These are phyloP conservation scores for Paramacrobiotus metropolitanus DNA, from an alignment of 1,140 invertebrate species.

Conservation along the genomic window DNA sequence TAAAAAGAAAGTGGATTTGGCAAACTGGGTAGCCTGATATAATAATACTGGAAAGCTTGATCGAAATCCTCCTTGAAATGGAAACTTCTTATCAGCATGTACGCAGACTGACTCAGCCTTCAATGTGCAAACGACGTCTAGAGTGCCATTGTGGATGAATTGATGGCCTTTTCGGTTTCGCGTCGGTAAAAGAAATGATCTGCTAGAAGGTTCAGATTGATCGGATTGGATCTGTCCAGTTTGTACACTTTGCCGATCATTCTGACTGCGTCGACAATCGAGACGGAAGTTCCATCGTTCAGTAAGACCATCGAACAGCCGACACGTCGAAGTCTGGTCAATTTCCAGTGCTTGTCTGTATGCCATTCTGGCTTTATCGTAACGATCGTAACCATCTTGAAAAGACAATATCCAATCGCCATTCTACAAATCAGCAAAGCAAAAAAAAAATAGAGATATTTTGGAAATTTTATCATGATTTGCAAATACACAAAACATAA, in stretches of 20 bases:
- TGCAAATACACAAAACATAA: too few relatives aligned
- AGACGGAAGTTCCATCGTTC: slow-evolving; percentile 73
- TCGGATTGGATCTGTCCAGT: slow-evolving; percentile 89
- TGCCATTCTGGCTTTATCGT: slow-evolving; percentile 81
- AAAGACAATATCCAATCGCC: slow-evolving; percentile 93
- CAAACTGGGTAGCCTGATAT: slow-evolving; percentile 96
- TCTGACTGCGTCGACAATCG: slow-evolving; percentile 75
- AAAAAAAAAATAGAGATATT: too few relatives aligned
- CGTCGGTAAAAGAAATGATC: slow-evolving; percentile 96
- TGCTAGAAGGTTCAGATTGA: slow-evolving; percentile 95
- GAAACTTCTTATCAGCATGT: slow-evolving; percentile 58
- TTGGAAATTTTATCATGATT: too few relatives aligned
- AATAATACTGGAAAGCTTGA: slow-evolving; percentile 98
- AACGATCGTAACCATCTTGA: slow-evolving; percentile 83
- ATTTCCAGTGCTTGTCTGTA: slow-evolving; percentile 83
- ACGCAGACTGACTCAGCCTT: slow-evolving; percentile 95
- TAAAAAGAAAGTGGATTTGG: slow-evolving; percentile 72
- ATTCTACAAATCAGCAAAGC: slow-evolving; percentile 34
- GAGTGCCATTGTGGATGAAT: slow-evolving; percentile 84
- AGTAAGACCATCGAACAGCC: slow-evolving; percentile 81
- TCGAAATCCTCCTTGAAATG: slow-evolving; percentile 71
- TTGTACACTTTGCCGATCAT: slow-evolving; percentile 91
- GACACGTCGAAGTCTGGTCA: slow-evolving; percentile 74
- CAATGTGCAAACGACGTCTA: slow-evolving; percentile 97
- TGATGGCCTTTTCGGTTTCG: slow-evolving; percentile 85